Evolutionary conservation across 2,797 vertebrate genomes (phyloP), one percentile per base, ranked within the genome.

Genomic region (Tadarida brasiliensis): DNA sequence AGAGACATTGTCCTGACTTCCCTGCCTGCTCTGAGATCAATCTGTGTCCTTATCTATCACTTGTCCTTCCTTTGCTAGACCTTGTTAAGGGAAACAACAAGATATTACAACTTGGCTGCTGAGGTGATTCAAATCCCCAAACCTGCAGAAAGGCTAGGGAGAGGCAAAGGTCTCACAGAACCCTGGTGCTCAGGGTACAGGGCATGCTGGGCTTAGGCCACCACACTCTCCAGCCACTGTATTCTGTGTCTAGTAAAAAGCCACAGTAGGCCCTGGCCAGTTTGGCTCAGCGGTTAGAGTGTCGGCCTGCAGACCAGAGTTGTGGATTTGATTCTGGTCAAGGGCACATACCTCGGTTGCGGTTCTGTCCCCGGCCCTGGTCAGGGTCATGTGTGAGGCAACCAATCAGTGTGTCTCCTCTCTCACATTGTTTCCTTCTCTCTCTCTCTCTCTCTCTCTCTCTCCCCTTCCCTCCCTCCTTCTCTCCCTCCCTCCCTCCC

Each of bases 81-180:
- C 47, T 63, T 11, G 2, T n/a, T 61, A 61, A 61, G 57, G 28
- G 44, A 90, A 57, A 91, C 67, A 82, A 76, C 67, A 95, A 82
- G 94, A 87, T 67, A 87, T 67, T 84, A 87, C n/a, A 92, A 49
- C 51, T 80, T 76, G 47, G 82, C 19, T 65, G 44, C 22, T 56
- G 65, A 87, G 7, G 44, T 87, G 93, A 92, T 57, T 92, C 85
- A 90, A 54, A 93, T 44, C 49, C 80, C 90, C 77, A 87, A 87
- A 70, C 51, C 59, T 93, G 61, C 74, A 87, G 76, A 87, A 61
- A 59, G 30, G 63, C 2, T 17, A n/a, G 39, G 33, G 24, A 26
- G 30, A 39, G 57, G 68, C 56, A 49, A 68, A 83, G 51, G 44
- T 28, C 71, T 87, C 11, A 12, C 26, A 19, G 30, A 83, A 2